Evolutionary conservation across 2,797 vertebrate genomes (phyloP), one percentile per base, ranked within the genome.

Genomic region (Notolabrus celidotus): DNA sequence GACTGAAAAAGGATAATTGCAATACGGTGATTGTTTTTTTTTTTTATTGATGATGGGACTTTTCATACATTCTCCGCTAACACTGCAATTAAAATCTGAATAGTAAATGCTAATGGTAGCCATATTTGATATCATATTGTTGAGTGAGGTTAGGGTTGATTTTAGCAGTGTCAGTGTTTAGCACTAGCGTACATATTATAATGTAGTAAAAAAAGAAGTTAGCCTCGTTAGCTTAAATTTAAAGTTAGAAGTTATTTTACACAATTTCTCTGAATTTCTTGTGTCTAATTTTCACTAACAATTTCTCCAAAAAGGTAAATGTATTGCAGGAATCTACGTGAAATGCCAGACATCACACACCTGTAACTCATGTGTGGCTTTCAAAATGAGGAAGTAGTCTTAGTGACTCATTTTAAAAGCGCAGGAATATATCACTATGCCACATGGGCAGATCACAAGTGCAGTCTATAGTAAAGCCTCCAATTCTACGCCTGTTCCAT

Each of bases 401-500:
- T 38, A 43, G 19, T 10, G 31, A 23, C 45, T 57, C 15, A 11
- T 71, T 38, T 54, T 27, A 38, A 59, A 63, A 22, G 36, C 22
- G n/a, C 10, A 41, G 56, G 33, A 43, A 43, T 62, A 64, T 67
- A 67, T 63, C 12, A 54, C 68, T 57, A 34, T 60, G 5, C 22
- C 39, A 70, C 67, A 64, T 47, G 47, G n/a, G 16, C 47, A 51
- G 71, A 19, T 31, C 41, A 69, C 62, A 69, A 43, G 66, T 49
- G 38, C 55, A 42, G 55, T 38, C 49, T 45, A 74, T 46, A 50
- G 55, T 49, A 60, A 64, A 27, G 59, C 36, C 67, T 39, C 62
- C n/a, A 61, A 47, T 69, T 65, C 67, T 20, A 41, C 65, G 45
- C 36, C 55, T 43, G 70, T 62, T 67, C 70, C 59, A n/a, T 63